phyloP scores from a whole-genome alignment of 1,140 invertebrate species.

The Aphelenchoides besseyi region DNA sequence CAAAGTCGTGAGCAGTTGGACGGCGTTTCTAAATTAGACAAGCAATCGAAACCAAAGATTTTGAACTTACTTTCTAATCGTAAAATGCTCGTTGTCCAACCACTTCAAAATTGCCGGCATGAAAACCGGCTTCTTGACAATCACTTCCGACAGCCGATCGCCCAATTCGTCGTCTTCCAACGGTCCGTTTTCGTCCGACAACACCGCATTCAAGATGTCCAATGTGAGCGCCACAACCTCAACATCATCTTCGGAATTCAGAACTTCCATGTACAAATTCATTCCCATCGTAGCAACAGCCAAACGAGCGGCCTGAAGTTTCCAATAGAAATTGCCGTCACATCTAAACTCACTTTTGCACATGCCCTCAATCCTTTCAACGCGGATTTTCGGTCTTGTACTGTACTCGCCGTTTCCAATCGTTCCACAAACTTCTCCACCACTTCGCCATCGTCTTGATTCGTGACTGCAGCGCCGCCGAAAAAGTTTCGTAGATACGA shows the following conservation, averaged over 20 bases:
- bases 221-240: slow-evolving; percentile 87
- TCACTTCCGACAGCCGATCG: slow-evolving; percentile 96
- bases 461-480: slow-evolving; percentile 35
- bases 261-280: slow-evolving; percentile 73
- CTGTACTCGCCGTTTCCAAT: slow-evolving; percentile 81
- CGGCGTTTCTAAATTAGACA: slow-evolving; percentile 64
- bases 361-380: slow-evolving; percentile 88
- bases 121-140: slow-evolving; percentile 85
- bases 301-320: slow-evolving; percentile 77
- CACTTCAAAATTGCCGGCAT: slow-evolving; percentile 78
- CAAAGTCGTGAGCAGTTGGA: slow-evolving; percentile 79
- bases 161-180: slow-evolving; percentile 69
- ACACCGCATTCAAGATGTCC: slow-evolving; percentile 85
- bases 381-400: slow-evolving; percentile 92
- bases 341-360: slow-evolving; percentile 69
- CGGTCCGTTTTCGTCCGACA: slow-evolving; percentile 69
- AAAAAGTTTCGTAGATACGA: slow-evolving; percentile 59
- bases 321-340: slow-evolving; percentile 21
- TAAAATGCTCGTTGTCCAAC: slow-evolving; percentile 71
- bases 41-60: slow-evolving; percentile 15
- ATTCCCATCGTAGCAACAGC: slow-evolving; percentile 93
- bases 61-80: slow-evolving; percentile 42
- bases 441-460: slow-evolving; percentile 47
- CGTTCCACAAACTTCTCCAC: slow-evolving; percentile 87
- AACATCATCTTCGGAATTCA: slow-evolving; percentile 77